Evolutionary conservation across 53 echinoderm and acorn worm genomes (phyloP).

Genomic region (Crossaster papposus): DNA sequence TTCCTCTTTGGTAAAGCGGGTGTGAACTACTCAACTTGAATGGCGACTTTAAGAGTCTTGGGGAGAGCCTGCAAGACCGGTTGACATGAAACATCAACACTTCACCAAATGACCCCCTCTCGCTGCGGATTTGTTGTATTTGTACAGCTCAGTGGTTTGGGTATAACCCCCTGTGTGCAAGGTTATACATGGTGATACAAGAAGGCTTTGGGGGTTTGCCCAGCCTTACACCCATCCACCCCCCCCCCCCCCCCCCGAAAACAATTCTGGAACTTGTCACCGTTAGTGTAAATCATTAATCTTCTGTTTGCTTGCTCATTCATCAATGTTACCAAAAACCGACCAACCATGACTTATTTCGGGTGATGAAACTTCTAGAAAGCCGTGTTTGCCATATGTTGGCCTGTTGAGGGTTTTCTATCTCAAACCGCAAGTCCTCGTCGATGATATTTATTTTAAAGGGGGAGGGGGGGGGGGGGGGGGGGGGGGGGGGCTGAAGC

Average conservation of each 20-base stretch:
- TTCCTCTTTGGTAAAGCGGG: not conserved
- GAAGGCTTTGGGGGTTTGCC: not conserved
- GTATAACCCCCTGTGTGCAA: not conserved
- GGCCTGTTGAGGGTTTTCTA: not conserved
- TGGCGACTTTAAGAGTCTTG: not conserved
- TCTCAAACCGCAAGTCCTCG: too few relatives aligned
- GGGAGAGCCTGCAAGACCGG: not conserved
- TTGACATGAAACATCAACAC: conserved; percentile 14
- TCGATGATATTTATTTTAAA: too few relatives aligned
- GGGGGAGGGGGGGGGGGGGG: too few relatives aligned
- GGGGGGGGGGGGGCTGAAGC: too few relatives aligned
- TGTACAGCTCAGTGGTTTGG: not conserved
- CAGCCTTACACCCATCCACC: too few relatives aligned
- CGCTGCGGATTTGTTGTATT: not conserved
- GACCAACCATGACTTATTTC: not conserved
- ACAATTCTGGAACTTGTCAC: not conserved
- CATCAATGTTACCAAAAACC: not conserved
- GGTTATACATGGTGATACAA: not conserved
- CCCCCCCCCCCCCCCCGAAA: not conserved
- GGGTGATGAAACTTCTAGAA: not conserved
- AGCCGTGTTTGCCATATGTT: not conserved
- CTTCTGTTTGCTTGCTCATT: not conserved
- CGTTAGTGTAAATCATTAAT: conserved; percentile 11
- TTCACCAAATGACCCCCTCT: not conserved
- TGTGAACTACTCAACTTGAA: not conserved